Base-by-base conservation (phyloP, 1,140 invertebrate species). In the Plectus sambesii region DNA sequence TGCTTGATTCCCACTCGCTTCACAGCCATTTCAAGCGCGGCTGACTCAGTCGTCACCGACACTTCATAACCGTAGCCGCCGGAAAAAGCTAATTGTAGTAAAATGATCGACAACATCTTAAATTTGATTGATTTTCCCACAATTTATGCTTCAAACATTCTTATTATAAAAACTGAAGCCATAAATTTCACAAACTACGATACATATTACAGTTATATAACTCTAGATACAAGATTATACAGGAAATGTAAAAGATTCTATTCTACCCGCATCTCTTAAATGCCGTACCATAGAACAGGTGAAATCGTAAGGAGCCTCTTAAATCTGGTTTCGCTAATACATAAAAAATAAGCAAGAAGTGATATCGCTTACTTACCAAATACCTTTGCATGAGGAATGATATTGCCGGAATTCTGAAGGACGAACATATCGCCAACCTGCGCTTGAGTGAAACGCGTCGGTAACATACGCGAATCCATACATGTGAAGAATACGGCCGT, bases 341-440 rank as follows among this genome's bases (percentile, higher is more conserved):
- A n/a, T n/a, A n/a, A n/a, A n/a, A n/a, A n/a, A n/a, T n/a, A n/a
- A n/a, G n/a, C n/a, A n/a, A n/a, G n/a, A n/a, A n/a, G n/a, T n/a
- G n/a, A n/a, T n/a, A n/a, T n/a, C n/a, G n/a, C n/a, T 46, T 37
- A 22, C 39, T 36, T 55, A 24, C 79, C 70, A 68, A 87, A 87
- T 65, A 84, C 79, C 62, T 83, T 80, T 20, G 83, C 83, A 66
- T 88, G 82, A 12, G 86, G 86, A 58, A 89, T 81, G 35, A 89
- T 70, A 69, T 89, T 89, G n/a, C 88, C 88, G 42, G 87, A 87
- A 78, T 93, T 93, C 72, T 87, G 75, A 0, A 93, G 83, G 63
- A 92, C 82, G 76, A 90, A 93, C 85, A 90, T 90, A 69, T 93
- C 87, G 36, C 88, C 88, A 53, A 90, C 84, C 66, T 85, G 82